Conservation (phyloP, 53 echinoderm and acorn worm genomes). For the Stichopus horrens region DNA sequence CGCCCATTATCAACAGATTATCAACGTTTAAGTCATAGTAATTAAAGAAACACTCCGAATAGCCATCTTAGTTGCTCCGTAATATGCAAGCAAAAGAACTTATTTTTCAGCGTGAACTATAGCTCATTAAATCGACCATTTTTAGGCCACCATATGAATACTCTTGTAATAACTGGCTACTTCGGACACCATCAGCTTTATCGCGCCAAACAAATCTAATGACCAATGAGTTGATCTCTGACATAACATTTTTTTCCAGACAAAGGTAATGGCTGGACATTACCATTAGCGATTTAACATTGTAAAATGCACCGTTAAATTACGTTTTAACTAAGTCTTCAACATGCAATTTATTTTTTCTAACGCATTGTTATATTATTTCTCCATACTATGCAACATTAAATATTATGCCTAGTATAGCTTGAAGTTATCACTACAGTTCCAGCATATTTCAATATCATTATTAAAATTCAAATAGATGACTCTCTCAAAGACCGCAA, state of each 20-base stretch:
- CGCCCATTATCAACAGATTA: neutral
- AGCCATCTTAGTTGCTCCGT: neutral
- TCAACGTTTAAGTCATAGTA: neutral
- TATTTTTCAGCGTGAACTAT: neutral
- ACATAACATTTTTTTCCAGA: neutral
- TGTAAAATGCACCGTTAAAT: neutral
- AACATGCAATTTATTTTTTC: neutral
- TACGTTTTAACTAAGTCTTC: neutral
- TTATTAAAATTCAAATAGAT: neutral
- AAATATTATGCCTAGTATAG: neutral
- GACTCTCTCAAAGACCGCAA: too few species aligned
- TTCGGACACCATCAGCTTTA: neutral
- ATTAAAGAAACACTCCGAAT: neutral
- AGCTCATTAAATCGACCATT: too few species aligned
- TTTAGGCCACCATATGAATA: neutral
- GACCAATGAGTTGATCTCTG: neutral
- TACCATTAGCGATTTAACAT: neutral
- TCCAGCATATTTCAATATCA: neutral
- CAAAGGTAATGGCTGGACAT: neutral
- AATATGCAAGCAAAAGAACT: neutral
- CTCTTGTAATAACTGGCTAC: neutral
- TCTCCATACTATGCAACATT: neutral
- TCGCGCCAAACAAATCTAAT: neutral
- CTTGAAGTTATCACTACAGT: neutral
- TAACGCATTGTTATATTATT: neutral